phyloP scores from a whole-genome alignment of 2,797 vertebrate species.

The Philypnodon macrostomus region DNA sequence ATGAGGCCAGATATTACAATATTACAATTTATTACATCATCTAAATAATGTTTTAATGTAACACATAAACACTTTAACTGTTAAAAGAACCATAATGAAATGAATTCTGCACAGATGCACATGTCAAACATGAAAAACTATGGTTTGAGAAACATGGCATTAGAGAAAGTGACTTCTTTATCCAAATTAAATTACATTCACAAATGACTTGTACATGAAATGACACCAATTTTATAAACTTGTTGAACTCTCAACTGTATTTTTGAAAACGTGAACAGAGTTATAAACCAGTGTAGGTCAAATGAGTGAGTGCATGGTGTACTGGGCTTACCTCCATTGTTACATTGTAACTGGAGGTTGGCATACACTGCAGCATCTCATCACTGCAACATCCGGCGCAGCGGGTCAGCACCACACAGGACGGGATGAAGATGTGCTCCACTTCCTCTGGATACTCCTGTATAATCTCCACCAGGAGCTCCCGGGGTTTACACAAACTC shows the following conservation, averaged over 20 bases:
- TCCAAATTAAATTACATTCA: no score
- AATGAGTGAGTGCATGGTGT: not conserved
- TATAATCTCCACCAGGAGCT: conserved; percentile 94
- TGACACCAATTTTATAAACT: no score
- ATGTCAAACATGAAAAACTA: no score
- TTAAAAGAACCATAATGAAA: no score
- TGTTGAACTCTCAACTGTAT: no score
- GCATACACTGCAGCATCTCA: conserved; percentile 89
- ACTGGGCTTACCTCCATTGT: conserved; percentile 79
- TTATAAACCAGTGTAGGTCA: not conserved
- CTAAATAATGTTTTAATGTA: no score
- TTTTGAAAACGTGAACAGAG: no score
- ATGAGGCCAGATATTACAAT: not conserved
- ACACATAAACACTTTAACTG: no score
- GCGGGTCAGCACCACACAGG: conserved; percentile 91
- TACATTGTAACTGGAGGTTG: conserved; percentile 85
- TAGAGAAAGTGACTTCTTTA: no score
- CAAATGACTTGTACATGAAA: no score
- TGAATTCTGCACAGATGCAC: no score
- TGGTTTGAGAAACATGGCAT: no score
- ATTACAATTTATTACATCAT: not conserved
- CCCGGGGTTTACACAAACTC: conserved; percentile 90
- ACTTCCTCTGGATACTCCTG: conserved; percentile 96
- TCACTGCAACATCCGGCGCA: conserved; percentile 96
- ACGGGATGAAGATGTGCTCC: conserved; percentile 95